phyloP scores from a whole-genome alignment of 2,113 vertebrate species.

The Pseudopipra pipra region DNA sequence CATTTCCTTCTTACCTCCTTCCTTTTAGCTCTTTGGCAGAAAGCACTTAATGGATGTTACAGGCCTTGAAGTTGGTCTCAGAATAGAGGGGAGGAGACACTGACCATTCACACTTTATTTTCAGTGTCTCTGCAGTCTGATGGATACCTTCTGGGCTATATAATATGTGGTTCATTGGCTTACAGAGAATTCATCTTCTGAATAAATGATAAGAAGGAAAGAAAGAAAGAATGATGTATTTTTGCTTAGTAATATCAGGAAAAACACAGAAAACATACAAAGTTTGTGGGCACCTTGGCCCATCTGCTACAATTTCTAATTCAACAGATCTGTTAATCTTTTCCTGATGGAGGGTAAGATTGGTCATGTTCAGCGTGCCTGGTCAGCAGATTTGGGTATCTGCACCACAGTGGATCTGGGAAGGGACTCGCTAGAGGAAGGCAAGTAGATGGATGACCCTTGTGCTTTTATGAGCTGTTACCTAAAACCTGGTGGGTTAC shows the following conservation, averaged over 20 bases:
- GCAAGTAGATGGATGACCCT: background rate
- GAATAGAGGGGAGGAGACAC: background rate
- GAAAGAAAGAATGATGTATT: background rate
- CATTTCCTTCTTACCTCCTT: slow-evolving; percentile 1
- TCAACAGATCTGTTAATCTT: background rate
- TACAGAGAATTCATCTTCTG: background rate
- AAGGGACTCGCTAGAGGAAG: background rate
- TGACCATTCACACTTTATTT: background rate
- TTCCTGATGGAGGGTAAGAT: background rate
- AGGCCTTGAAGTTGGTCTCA: background rate
- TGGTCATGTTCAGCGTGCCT: background rate
- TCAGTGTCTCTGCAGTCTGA: background rate
- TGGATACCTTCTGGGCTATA: background rate
- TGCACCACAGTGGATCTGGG: background rate
- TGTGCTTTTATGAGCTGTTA: background rate
- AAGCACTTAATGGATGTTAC: background rate
- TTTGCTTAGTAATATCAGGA: background rate
- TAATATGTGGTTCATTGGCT: background rate
- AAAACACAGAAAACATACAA: background rate
- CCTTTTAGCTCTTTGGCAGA: background rate
- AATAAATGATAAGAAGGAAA: background rate
- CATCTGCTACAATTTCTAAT: background rate
- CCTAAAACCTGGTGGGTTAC: background rate
- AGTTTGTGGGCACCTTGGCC: background rate
- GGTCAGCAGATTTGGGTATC: background rate